A percentile compares a stretch with the other conserved stretches of the same genome.
Conservation (phyloP, 1,140 invertebrate species). For the Pseudomyrmex sp. region DNA sequence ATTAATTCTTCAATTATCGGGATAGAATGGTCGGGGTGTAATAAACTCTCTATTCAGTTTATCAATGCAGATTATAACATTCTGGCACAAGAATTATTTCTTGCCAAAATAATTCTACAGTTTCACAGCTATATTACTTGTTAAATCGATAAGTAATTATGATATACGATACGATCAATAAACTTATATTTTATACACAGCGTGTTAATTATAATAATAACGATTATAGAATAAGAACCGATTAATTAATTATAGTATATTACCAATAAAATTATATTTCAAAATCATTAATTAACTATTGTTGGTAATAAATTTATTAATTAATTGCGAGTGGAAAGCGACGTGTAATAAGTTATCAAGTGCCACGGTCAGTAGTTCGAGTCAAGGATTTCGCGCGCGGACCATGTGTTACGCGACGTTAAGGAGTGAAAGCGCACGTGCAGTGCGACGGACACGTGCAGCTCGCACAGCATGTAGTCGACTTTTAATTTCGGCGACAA, state of each 20-base stretch:
- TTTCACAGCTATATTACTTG: too few species aligned
- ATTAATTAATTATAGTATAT: conserved; percentile 4
- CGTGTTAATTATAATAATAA: too few species aligned
- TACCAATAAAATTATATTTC: background rate
- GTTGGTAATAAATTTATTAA: too few species aligned
- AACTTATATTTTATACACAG: too few species aligned
- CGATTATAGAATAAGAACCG: background rate
- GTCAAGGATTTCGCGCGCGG: conserved; percentile 2
- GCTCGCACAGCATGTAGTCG: background rate
- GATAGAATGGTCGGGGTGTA: conserved; percentile 36
- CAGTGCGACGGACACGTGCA: conserved; percentile 28
- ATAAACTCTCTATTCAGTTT: conserved; percentile 59
- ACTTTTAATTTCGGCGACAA: conserved; percentile 56
- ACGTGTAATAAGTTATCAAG: background rate
- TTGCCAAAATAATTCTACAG: background rate
- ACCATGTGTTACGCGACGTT: conserved; percentile 34
- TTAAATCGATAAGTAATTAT: too few species aligned
- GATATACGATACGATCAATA: too few species aligned
- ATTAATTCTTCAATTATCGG: conserved; percentile 67
- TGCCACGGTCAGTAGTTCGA: conserved; percentile 10
- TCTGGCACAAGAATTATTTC: conserved; percentile 13
- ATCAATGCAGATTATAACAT: conserved; percentile 49
- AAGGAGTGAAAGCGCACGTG: conserved; percentile 34
- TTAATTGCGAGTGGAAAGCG: conserved; percentile 13
- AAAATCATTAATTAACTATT: too few species aligned